Evolutionary conservation across 2,888 invertebrate genomes (phyloP), one percentile per base, ranked within the genome.

Genomic region (Odontocerum albicorne): DNA sequence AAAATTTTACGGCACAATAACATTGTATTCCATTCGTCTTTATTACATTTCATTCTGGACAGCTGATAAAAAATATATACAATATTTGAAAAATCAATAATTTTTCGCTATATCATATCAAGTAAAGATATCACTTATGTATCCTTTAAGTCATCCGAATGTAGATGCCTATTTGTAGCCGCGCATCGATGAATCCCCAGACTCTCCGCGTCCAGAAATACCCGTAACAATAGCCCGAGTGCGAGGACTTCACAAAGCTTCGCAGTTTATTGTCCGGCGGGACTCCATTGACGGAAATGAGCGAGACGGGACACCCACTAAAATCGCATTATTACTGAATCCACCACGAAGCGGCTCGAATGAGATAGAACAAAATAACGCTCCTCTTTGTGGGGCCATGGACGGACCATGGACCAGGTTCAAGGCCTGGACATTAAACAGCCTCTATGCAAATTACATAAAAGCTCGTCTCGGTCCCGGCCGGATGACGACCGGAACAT

Each of bases 311-410:
- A 43, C 42, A 51, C 43, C 42, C 42, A 43, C 42, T 43, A 43
- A 50, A 49, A 43, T 51, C 50, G 13, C 19, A 16, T 35, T 36
- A 22, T 19, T n/a, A 32, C 40, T 33, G 16, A 47, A 54, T 39
- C 40, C 35, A 17, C 35, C 42, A 16, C 36, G 32, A 49, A 44
- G 55, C 55, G 55, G 43, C 38, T 22, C 55, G 43, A 55, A 55
- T 55, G 39, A 49, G 49, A 55, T 49, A 49, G 54, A 49, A 36
- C 49, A 43, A 54, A 35, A 54, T 47, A 54, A 36, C 40, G 40
- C 13, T 49, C 55, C 42, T 55, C 49, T 55, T 45, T 42, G 49
- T 55, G 43, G 12, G 42, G 49, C 52, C 52, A 39, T 44, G 45
- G 27, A 44, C 15, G 38, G 39, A 21, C 31, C 39, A 21, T 15